Base-by-base conservation (phyloP, 2,113 vertebrate species). In the Paradoxurus hermaphroditus region DNA sequence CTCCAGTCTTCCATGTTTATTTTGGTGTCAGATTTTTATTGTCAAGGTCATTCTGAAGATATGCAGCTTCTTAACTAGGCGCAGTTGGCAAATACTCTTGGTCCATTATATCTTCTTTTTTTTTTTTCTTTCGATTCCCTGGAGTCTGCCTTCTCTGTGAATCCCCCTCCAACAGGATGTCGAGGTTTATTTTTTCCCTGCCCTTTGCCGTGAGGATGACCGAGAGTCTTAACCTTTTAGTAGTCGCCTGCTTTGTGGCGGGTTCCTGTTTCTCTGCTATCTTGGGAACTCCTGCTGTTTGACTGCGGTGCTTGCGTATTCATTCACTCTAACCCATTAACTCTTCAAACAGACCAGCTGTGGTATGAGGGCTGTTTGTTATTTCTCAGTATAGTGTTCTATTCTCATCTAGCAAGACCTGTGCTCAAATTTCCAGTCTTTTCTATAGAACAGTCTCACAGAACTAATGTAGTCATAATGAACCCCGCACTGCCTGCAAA, bases 161-260 rank as follows among this genome's bases (percentile, higher is more conserved):
- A 91, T 90, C 27, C 73, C 29, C 41, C 79, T 53, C 94, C n/a
- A 25, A 67, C 81, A 96, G 97, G 96, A 98, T 89, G 96, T 93
- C 4, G 0, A 4, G 0, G 21, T 97, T 98, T 97, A 85, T 98
- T 93, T 97, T 96, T 96, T 96, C 90, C 39, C 14, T 92, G 31
- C 81, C 15, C 78, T 97, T 41, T 70, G 94, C 95, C 83, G 46
- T 31, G 70, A 62, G 36, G 70, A 46, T 81, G 65, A 39, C 70
- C 6, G 8, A 7, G 16, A 73, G 62, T 95, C 97, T 88, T 93
- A 96, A 97, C 95, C 95, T 95, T 86, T 90, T 36, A 34, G 39
- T 63, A 8, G 36, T 49, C 25, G 36, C 44, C 1, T 39, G 59
- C 85, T 83, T 86, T 79, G 86, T 68, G 72, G 44, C 25, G 36